Percentiles rank a stretch among this genome's conserved stretches.
Evolutionary conservation across 2,888 invertebrate genomes (phyloP).

Genomic region (Pristionchus entomophagus): DNA sequence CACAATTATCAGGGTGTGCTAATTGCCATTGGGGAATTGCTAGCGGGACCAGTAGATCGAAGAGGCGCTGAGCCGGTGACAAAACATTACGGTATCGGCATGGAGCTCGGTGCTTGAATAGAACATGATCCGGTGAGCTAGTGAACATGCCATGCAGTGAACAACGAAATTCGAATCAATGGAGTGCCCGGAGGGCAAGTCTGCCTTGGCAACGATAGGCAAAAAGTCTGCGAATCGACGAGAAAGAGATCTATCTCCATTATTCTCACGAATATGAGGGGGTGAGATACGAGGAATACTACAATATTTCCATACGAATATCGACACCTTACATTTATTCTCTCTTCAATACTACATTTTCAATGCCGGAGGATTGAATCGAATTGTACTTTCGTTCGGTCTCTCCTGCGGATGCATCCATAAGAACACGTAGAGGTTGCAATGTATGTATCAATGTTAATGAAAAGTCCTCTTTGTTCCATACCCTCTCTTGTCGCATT

Average conservation of each 20-base stretch:
- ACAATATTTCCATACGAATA: conserved; percentile 34
- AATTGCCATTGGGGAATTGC: conserved; percentile 11
- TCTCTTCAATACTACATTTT: background rate
- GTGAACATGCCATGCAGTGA: too few relatives aligned
- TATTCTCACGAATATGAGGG: conserved; percentile 10
- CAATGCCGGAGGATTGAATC: background rate
- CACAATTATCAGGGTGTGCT: background rate
- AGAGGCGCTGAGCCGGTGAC: background rate
- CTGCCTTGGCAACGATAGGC: background rate
- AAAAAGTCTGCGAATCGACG: background rate
- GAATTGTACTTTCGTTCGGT: background rate
- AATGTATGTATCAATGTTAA: background rate
- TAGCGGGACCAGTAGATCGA: background rate
- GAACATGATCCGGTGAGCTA: too few relatives aligned
- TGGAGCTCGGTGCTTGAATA: too few relatives aligned
- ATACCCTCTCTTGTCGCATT: background rate
- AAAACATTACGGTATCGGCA: too few relatives aligned
- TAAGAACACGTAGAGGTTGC: background rate
- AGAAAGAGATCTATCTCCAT: background rate
- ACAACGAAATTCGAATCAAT: too few relatives aligned
- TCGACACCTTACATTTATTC: background rate
- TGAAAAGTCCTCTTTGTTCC: background rate
- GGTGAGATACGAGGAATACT: background rate
- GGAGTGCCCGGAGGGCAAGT: background rate
- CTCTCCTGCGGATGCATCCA: too few relatives aligned